phyloP scores from a whole-genome alignment of 2,797 vertebrate species.

The Aselliscus stoliczkanus region DNA sequence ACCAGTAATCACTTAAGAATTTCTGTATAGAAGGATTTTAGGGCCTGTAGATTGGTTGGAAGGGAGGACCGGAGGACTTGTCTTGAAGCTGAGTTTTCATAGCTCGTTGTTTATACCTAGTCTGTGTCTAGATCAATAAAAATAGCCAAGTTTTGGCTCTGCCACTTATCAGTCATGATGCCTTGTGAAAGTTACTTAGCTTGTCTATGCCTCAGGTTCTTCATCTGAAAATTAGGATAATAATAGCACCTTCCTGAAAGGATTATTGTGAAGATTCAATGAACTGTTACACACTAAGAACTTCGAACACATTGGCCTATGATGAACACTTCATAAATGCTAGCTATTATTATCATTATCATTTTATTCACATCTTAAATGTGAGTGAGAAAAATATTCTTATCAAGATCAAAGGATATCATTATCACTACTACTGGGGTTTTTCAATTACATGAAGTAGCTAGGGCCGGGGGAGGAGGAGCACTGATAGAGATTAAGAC shows the following conservation, averaged over 20 bases:
- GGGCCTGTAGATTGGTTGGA: background rate
- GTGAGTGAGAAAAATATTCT: background rate
- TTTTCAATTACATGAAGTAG: background rate
- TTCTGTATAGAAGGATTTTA: background rate
- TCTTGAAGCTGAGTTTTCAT: background rate
- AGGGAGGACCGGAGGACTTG: background rate
- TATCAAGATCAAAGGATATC: constrained; percentile 32
- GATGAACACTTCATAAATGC: background rate
- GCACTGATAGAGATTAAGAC: background rate
- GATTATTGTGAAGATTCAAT: background rate
- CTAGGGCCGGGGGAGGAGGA: background rate
- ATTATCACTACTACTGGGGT: background rate
- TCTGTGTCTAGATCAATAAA: background rate
- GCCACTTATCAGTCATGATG: background rate
- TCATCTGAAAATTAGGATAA: constrained; percentile 20
- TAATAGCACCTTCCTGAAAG: background rate
- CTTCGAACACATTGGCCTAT: background rate
- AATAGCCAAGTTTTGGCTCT: constrained; percentile 29
- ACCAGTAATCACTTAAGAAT: background rate
- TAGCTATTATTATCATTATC: background rate
- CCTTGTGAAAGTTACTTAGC: background rate
- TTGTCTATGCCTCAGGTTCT: background rate
- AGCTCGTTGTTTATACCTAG: background rate
- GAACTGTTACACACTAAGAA: constrained; percentile 12
- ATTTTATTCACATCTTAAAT: constrained; percentile 15